phyloP scores from a whole-genome alignment of 2,888 invertebrate genomes.

The Amblyteles armatorius region DNA sequence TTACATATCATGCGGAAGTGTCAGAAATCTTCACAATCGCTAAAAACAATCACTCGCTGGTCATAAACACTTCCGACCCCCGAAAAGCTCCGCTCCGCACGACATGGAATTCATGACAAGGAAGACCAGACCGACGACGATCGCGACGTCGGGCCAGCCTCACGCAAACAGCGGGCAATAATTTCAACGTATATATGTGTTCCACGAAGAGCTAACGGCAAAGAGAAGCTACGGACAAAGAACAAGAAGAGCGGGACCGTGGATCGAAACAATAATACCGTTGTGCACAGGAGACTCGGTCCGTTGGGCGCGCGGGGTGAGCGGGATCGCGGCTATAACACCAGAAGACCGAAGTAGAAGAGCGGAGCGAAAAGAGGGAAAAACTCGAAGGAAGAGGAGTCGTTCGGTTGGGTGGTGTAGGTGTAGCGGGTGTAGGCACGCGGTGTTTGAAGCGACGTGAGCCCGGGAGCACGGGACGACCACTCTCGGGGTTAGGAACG shows the following conservation, averaged over 20 bases:
- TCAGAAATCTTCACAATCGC: neutral
- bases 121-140: neutral
- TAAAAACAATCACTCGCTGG: neutral
- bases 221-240: slow-evolving; percentile 25
- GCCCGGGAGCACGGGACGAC: slow-evolving; percentile 78
- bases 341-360: slow-evolving; percentile 62
- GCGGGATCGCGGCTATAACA: slow-evolving; percentile 51
- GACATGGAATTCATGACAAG: neutral
- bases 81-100: neutral
- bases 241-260: slow-evolving; percentile 47
- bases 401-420: slow-evolving; percentile 53
- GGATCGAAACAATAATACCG: slow-evolving; percentile 68
- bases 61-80: neutral
- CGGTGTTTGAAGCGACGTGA: slow-evolving; percentile 68
- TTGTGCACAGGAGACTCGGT: slow-evolving; percentile 44
- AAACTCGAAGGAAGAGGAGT: slow-evolving; percentile 44
- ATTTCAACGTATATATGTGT: slow-evolving; percentile 57
- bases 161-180: slow-evolving; percentile 55
- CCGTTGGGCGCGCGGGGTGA: slow-evolving; percentile 22
- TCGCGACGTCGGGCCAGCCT: slow-evolving; percentile 9
- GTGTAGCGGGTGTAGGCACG: slow-evolving; percentile 68
- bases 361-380: slow-evolving; percentile 52
- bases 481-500: slow-evolving; percentile 79
- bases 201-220: slow-evolving; percentile 16
- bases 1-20: neutral